A percentile compares a stretch with the other conserved stretches of the same genome.
Conservation (phyloP, 2,888 invertebrate genomes). For the Julus scandinavius region DNA sequence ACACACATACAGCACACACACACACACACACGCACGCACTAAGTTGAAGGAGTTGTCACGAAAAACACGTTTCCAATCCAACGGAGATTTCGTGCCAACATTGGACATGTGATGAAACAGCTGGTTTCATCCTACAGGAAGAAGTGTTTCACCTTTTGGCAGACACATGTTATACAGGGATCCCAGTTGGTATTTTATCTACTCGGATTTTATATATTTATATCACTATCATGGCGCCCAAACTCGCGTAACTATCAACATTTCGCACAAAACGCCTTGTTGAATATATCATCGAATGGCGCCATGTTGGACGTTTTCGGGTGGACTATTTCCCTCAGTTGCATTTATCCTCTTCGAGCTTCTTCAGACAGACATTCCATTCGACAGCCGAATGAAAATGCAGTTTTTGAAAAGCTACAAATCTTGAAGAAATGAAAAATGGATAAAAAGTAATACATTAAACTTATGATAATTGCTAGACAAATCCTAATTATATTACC, state of each 20-base stretch:
- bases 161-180: neutral
- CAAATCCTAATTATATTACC: too few species aligned
- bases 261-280: neutral
- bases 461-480: too few species aligned
- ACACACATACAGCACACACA: conserved; percentile 6
- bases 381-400: neutral
- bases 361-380: neutral
- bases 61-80: neutral
- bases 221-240: neutral
- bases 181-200: neutral
- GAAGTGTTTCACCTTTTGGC: neutral
- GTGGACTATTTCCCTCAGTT: neutral
- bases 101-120: neutral
- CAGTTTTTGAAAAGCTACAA: neutral
- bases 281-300: neutral
- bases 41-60: conserved; percentile 12
- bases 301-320: neutral
- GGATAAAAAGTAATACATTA: too few species aligned
- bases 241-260: neutral
- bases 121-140: neutral
- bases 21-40: neutral
- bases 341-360: neutral
- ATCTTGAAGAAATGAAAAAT: conserved; percentile 15
- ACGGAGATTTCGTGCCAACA: neutral
- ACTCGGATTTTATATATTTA: neutral